Base-by-base conservation (phyloP, 2,888 invertebrate genomes). In the Tachystola acroxantha region DNA sequence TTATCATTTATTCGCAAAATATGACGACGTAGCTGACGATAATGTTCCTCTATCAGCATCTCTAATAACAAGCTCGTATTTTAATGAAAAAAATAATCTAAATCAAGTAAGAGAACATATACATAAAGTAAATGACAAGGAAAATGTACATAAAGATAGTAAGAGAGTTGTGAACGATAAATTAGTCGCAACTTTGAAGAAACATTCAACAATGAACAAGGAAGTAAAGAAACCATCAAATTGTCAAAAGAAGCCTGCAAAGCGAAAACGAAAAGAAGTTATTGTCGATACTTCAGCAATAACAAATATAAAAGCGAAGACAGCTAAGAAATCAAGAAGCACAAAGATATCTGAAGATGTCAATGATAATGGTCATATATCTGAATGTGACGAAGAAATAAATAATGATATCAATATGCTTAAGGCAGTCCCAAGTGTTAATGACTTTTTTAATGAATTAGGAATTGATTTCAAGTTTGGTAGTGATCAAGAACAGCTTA, bases 51-150 rank as follows among this genome's bases (percentile, higher is more conserved):
- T 84, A 1, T 73, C 85, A 1, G 64, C 76, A 0, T 66, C 82
- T 5, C 44, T 85, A n/a, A 71, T 87, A 5, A 87, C 87, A 34
- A 88, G 87, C 54, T 79, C 84, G 6, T 87, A 85, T 60, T 88
- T 88, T 43, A 59, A 57, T 27, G 66, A 71, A 34, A 73, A 65
- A 26, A 52, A 58, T 26, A 39, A 34, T 4, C 53, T 53, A 25
- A 34, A 53, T 39, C 33, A 46, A 29, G 32, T 45, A 33, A 40
- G 31, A 27, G 37, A 38, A n/a, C 40, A 57, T n/a, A n/a, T 22
- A 7, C 22, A n/a, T 19, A 52, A 50, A 35, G 48, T 51, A 10
- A 55, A 55, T 10, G 38, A 50, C 28, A 43, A 30, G 25, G 32
- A 39, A 26, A 34, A 50, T 16, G 43, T 50, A 20, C 47, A 38